Evolutionary conservation across 2,888 invertebrate genomes (phyloP), one percentile per base, ranked within the genome.

Genomic region (Abrostola triplasia): DNA sequence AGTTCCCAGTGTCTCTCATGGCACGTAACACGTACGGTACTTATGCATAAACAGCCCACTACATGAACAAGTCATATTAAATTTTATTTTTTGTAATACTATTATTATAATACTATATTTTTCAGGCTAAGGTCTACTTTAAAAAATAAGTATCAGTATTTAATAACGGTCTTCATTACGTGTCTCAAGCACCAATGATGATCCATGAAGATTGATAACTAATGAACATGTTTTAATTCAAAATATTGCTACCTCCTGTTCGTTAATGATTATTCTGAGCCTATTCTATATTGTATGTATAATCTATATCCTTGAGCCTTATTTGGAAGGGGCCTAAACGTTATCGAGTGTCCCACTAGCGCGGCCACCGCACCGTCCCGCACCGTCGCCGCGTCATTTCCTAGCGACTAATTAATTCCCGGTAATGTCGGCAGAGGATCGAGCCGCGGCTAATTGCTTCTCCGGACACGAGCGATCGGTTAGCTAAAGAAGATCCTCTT

Each of bases 41-140:
- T 1, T 24, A 24, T 24, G 24, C 4, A 24, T 24, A 24, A 24
- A 24, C 24, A 24, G 1, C 1, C 24, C 24, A 24, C 24, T 24
- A 24, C 24, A 24, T 24, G 24, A 24, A 24, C 24, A 24, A 2
- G 24, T 24, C 24, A 24, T 24, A 24, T 24, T 24, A 24, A n/a
- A n/a, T n/a, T n/a, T n/a, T n/a, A n/a, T n/a, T n/a, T n/a, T n/a
- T n/a, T n/a, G n/a, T n/a, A n/a, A n/a, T n/a, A n/a, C n/a, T n/a
- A n/a, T 59, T 73, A 73, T 73, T 71, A 75, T 72, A 65, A 78
- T 79, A 24, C 1, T 24, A 24, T 24, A 24, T 24, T 24, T 24
- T 24, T 2, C 24, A 24, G 24, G 24, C 24, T 24, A 24, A 24
- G 24, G 24, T 24, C n/a, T n/a, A 24, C 24, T 24, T 24, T 24